phyloP scores from a whole-genome alignment of 2,797 vertebrate genomes.

The Notolabrus celidotus region DNA sequence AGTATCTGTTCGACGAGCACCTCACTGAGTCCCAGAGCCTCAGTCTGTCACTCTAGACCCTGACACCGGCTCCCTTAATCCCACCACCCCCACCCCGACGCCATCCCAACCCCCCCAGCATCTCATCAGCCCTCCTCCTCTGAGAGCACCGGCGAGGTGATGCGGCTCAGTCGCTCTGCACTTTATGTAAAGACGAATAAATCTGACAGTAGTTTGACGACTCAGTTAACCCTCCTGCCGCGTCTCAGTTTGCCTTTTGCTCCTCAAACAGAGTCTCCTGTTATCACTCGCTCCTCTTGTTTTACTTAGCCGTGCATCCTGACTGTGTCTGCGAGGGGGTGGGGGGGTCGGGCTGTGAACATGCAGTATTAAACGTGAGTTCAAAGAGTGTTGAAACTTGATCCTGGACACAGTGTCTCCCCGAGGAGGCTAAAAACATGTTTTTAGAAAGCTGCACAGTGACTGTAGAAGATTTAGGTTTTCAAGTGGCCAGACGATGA shows the following conservation, averaged over 20 bases:
- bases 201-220: not conserved
- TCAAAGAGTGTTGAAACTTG: conserved; percentile 41
- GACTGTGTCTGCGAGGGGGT: not conserved
- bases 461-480: conserved; percentile 2
- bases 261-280: conserved; percentile 14
- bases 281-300: conserved; percentile 1
- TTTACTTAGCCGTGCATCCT: conserved; percentile 3
- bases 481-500: not conserved
- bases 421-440: conserved; percentile 7
- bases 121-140: conserved; percentile 60
- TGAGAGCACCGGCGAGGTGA: conserved; percentile 53
- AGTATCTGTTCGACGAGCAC: conserved; percentile 34
- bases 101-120: conserved; percentile 36
- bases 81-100: conserved; percentile 7
- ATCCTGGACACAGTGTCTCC: conserved; percentile 30
- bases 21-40: conserved; percentile 51
- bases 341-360: not conserved
- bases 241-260: not conserved
- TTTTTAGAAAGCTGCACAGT: conserved; percentile 6
- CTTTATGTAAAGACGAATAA: conserved; percentile 7
- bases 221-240: conserved; percentile 1
- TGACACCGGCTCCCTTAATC: conserved; percentile 67
- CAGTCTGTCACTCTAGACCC: conserved; percentile 64
- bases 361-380: conserved; percentile 5
- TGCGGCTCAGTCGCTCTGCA: conserved; percentile 18